Conservation (phyloP, 92 coral and sea anemone genomes). For the Phymanthus crucifer region DNA sequence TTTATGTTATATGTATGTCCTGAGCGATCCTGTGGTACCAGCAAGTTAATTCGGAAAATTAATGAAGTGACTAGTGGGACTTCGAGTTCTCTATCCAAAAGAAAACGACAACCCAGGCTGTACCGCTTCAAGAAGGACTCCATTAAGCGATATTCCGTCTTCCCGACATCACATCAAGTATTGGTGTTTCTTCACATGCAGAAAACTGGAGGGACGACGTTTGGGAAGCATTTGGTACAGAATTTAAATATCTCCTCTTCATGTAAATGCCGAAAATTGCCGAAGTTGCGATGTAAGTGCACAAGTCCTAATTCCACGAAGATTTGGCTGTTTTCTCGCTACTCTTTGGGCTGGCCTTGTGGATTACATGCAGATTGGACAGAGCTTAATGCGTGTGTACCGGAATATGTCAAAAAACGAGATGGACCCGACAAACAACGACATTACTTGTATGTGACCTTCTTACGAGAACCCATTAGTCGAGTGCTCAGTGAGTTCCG, state of each 20-base stretch:
- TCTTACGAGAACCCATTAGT: slow-evolving; percentile 83
- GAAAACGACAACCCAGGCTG: slow-evolving; percentile 10
- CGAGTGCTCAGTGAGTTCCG: slow-evolving; percentile 89
- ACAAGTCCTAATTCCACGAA: slow-evolving; percentile 78
- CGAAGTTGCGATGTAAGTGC: slow-evolving; percentile 58
- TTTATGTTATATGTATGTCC: slow-evolving; percentile 23
- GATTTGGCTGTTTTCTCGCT: slow-evolving; percentile 85
- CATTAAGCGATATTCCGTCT: slow-evolving; percentile 41
- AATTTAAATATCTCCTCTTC: slow-evolving; percentile 59
- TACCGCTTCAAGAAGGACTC: slow-evolving; percentile 36
- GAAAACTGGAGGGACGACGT: slow-evolving; percentile 93
- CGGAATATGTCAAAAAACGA: slow-evolving; percentile 45
- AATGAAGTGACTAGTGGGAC: not conserved
- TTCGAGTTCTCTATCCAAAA: not conserved
- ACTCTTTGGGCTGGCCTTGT: slow-evolving; percentile 94
- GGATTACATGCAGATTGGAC: slow-evolving; percentile 98
- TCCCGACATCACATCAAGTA: slow-evolving; percentile 61
- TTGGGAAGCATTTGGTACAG: slow-evolving; percentile 83
- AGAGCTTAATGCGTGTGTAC: slow-evolving; percentile 77
- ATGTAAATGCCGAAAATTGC: slow-evolving; percentile 58
- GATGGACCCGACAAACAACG: slow-evolving; percentile 53
- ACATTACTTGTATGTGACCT: slow-evolving; percentile 74
- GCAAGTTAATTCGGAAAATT: not conserved
- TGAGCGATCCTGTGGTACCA: slow-evolving; percentile 13
- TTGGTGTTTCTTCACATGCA: slow-evolving; percentile 93